phyloP scores from a whole-genome alignment of 2,797 vertebrate species.

The Cynopterus sphinx region DNA sequence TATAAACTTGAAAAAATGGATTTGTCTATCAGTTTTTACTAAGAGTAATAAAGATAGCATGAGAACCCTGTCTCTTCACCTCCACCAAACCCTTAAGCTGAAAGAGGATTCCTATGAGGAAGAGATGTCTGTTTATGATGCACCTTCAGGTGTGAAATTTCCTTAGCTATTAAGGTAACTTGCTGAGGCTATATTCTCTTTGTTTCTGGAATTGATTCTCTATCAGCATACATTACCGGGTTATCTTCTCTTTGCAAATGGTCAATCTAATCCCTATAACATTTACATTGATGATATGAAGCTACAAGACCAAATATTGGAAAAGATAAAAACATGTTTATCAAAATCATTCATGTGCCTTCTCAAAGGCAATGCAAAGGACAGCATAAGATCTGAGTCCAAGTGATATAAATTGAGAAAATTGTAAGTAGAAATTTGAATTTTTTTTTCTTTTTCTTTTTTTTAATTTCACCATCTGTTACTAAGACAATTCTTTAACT shows the following conservation, averaged over 20 bases:
- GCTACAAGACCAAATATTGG: not conserved
- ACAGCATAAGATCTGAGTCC: not conserved
- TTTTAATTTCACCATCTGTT: not conserved
- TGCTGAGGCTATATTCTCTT: not conserved
- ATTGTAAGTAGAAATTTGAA: not conserved
- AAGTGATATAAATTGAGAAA: not conserved
- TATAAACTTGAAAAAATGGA: not conserved
- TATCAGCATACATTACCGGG: not conserved
- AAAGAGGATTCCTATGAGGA: not conserved
- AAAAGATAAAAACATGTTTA: slow-evolving; percentile 2
- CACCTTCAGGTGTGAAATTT: slow-evolving; percentile 33
- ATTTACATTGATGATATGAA: slow-evolving; percentile 41
- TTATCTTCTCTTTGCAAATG: slow-evolving; percentile 26
- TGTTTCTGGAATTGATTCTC: slow-evolving; percentile 32
- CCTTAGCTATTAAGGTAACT: not conserved
- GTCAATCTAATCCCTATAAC: not conserved
- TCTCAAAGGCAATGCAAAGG: not conserved
- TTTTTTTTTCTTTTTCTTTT: not conserved
- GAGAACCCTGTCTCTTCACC: not conserved
- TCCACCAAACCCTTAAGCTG: too few species aligned
- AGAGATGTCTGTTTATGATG: not conserved
- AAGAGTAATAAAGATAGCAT: not conserved
- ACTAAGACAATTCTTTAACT: not conserved
- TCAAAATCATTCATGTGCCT: not conserved
- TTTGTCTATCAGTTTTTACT: not conserved